Base-by-base conservation (phyloP, 2,888 invertebrate genomes). In the Blastobasis adustella region DNA sequence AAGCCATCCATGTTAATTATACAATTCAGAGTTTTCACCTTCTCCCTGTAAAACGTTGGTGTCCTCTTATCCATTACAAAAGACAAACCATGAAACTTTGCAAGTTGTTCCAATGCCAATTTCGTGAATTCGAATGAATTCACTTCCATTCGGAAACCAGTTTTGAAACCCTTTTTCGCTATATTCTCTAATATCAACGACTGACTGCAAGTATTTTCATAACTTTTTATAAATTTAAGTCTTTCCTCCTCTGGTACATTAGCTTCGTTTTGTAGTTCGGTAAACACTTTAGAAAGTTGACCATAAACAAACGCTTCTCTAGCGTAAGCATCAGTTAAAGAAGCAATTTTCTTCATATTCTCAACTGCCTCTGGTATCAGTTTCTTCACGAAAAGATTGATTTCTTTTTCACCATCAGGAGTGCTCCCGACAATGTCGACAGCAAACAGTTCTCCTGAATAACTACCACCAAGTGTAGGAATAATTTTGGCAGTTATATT, bases 221-320 rank as follows among this genome's bases (percentile, higher is more conserved):
- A 79, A 46, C 61, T 57, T 60, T 71, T 74, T 0, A 67, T 69
- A 23, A 62, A 63, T 54, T 65, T 70, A 40, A 62, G 76, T 59
- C 67, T 69, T 50, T 79, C 67, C 6, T 63, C 54, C 0, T 10
- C 4, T 0, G 79, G 76, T 5, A 83, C 54, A 0, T 63, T 54
- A 0, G 65, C 70, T 51, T 71, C 62, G 3, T 66, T 59, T 66
- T 82, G 76, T 2, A 82, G 23, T 44, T 70, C 63, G 5, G 60
- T 54, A 37, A 69, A 76, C 37, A 75, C 43, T 41, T 67, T 65
- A 0, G 54, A 52, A 0, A 82, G 56, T 53, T 80, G 69, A 10
- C 60, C 69, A 50, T 83, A 82, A 7, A 63, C 53, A 47, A 69
- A 72, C 1, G 6, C 6, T 40, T 40, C 41, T 40, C 9, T 40